Evolutionary conservation across 2,888 invertebrate genomes (phyloP), one percentile per base, ranked within the genome.

Genomic region (Elmis aenea): DNA sequence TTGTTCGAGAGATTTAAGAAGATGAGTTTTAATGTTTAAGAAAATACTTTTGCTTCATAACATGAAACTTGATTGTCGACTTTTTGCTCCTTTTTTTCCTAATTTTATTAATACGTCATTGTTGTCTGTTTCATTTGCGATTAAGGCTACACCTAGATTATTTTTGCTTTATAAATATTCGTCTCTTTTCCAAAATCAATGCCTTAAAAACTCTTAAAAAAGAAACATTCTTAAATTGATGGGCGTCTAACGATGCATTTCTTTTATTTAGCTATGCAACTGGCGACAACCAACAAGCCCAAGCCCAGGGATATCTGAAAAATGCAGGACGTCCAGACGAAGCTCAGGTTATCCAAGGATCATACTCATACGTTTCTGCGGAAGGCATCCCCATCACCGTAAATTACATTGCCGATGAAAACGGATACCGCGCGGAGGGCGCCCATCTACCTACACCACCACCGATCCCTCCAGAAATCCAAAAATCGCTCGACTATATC

Each of bases 381-480:
- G 85, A 87, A 50, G 81, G 81, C 43, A 79, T 77, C 8, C 83
- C 82, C 1, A 80, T 85, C 41, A 75, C 77, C 45, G 74, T 85
- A 5, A 77, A 71, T 20, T 85, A 85, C 52, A 72, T 83, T 10
- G 85, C 85, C 11, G 85, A 86, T 62, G 85, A 85, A 67, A 82
- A 82, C 59, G 87, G 85, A 37, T 87, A 84, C 67, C 77, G 81
- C 57, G 82, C 85, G 6, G 76, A 76, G 52, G 86, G 86, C 31
- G 83, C 83, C 23, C 86, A 86, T 64, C 66, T 86, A 50, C 85
- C 86, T 18, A 83, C 83, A 2, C 76, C 85, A 3, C 85, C 85
- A 21, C 83, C 85, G 12, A 72, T 85, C 50, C 85, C 85, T 16
- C 78, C 75, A 58, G 81, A 79, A 25, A 83, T 83, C 53, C 76